Base-by-base conservation (phyloP, 35 echinoderm and acorn worm genomes). In the Hemicentrotus pulcherrimus region DNA sequence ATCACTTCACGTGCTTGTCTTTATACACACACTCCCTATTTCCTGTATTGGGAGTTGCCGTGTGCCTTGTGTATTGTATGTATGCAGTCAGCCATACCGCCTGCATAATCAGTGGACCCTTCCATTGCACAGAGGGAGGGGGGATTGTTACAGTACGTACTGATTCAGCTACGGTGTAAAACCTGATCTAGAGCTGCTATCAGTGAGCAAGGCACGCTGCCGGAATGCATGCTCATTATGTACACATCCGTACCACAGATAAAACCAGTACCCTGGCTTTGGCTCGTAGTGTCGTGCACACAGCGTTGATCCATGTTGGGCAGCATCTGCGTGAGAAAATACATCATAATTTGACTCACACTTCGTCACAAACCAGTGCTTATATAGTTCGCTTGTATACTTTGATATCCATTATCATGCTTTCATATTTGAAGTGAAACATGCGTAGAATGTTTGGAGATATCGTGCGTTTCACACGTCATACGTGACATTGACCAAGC, bases 91-190 rank as follows among this genome's bases (percentile, higher is more conserved):
- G 48, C 46, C 91, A 46, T 58, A 58, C 91, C 45, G 91, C 91
- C 91, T 93, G 91, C 91, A 93, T 93, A 93, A 93, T 93, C 91
- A 47, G 46, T 58, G 48, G 91, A 58, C 91, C 48, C 10, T 93
- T 93, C 91, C 91, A 93, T 58, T 93, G 13, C 30, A 22, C 48
- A n/a, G 16, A 24, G 14, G 9, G 47, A 41, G 91, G 91, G 48
- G 91, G 14, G 48, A 48, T 50, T 31, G 32, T 45, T 90, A 18
- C 52, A 59, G 11, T 59, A 59, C 88, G 46, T 90, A 47, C 88
- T 47, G 32, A 90, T 33, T 47, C 88, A 45, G 65, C 65, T 16
- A 90, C 33, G 24, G 31, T 32, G 88, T 18, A 90, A 90, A 90
- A 90, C 88, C 88, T 90, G 32, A 33, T 30, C 32, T 90, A 24